Percentiles rank a stretch among this genome's conserved stretches.
These are phyloP conservation scores for Troilus luridus DNA, from an alignment of 2,888 invertebrate genomes.

Conservation along the genomic window DNA sequence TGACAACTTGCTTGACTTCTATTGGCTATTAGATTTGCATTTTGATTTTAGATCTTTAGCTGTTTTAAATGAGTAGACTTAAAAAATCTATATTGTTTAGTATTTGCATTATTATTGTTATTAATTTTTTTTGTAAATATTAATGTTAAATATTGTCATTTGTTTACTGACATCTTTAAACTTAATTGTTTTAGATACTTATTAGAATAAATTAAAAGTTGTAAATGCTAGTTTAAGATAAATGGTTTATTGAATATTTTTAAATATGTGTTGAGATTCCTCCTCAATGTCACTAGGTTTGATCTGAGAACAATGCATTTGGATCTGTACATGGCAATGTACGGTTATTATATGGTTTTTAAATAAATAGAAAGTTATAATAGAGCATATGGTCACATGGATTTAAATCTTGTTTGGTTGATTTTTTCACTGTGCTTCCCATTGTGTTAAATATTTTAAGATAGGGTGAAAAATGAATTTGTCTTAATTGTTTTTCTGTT, in stretches of 20 bases:
- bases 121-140: conserved; percentile 48
- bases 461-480: neutral
- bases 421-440: too few species aligned
- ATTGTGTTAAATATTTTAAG: too few species aligned
- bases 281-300: neutral
- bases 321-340: neutral
- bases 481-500: neutral
- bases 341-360: neutral
- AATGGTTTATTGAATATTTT: neutral
- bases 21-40: conserved; percentile 16
- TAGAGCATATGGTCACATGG: too few species aligned
- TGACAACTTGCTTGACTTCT: neutral
- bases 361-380: too few species aligned
- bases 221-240: neutral
- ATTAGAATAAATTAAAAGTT: neutral
- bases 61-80: conserved; percentile 27
- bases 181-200: neutral
- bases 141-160: conserved; percentile 36
- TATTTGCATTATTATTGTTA: conserved; percentile 26
- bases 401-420: too few species aligned
- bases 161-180: conserved; percentile 49
- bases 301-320: neutral
- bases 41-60: conserved; percentile 50
- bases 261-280: neutral
- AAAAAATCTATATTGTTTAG: conserved; percentile 3